Evolutionary conservation across 1,140 invertebrate genomes (phyloP), one percentile per base, ranked within the genome.

Genomic region (Sipha flava): DNA sequence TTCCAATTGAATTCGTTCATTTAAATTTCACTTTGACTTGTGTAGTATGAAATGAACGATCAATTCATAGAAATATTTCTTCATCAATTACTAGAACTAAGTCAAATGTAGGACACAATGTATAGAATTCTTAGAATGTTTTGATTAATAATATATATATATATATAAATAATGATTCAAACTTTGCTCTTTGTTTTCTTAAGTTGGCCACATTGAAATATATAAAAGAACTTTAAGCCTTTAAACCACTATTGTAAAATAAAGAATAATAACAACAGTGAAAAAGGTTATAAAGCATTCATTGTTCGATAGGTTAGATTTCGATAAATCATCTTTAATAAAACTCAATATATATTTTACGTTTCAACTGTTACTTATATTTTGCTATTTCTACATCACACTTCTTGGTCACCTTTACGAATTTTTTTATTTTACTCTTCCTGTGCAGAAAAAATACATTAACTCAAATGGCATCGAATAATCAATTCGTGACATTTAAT

Each of bases 401-500:
- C n/a, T n/a, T n/a, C n/a, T 66, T 21, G 2, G 37, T 26, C 3
- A 43, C 40, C 2, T 40, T 21, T 7, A 43, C 16, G 10, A 26
- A 66, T 23, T 16, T 23, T n/a, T n/a, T 43, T 37, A 0, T 31
- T 43, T 43, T 0, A 23, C 0, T n/a, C n/a, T n/a, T n/a, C n/a
- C n/a, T n/a, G 21, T 40, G 23, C 12, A 23, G 34, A 23, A 23
- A 43, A 40, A 14, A 16, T 29, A 26, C 1, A 18, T 34, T 31
- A 4, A 16, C 6, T 0, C 68, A 16, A 45, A 80, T 80, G 80
- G 72, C 80, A 40, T 40, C 59, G 31, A 64, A 79, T 23, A 79
- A 79, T 52, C 81, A 81, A 47, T 57, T 37, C 10, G 62, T 82
- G 1, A 82, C 77, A 26, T 81, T 82, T 26, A 81, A 81, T 52